Conservation (phyloP, 2,797 vertebrate species). For the Sebastes steindachneri region DNA sequence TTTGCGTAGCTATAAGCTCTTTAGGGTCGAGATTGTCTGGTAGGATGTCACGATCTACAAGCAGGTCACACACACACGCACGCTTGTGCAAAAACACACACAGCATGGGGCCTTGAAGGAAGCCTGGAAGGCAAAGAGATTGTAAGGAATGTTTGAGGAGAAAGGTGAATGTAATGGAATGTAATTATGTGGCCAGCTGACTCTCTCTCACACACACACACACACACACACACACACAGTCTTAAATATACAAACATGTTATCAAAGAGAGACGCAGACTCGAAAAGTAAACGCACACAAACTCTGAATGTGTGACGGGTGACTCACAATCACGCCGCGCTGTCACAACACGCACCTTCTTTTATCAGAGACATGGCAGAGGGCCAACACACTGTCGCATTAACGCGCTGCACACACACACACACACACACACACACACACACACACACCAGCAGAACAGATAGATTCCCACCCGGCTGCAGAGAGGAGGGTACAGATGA, state of each 20-base stretch:
- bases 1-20: background rate
- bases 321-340: conserved; percentile 14
- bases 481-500: conserved; percentile 34
- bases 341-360: conserved; percentile 30
- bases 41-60: conserved; percentile 25
- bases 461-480: background rate
- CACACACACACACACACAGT: background rate
- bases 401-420: background rate
- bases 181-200: conserved; percentile 75
- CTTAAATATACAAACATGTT: conserved; percentile 6
- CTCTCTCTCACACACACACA: conserved; percentile 8
- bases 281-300: conserved; percentile 24
- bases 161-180: conserved; percentile 79
- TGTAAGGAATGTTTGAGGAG: conserved; percentile 73
- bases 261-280: background rate
- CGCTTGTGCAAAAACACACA: background rate
- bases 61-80: conserved; percentile 30
- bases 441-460: background rate
- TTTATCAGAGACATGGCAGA: conserved; percentile 47
- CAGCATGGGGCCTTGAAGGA: conserved; percentile 34
- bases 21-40: background rate
- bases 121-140: conserved; percentile 58
- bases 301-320: conserved; percentile 14
- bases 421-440: no score
- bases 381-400: conserved; percentile 25